Percentiles rank a stretch among this genome's conserved stretches.
Evolutionary conservation across 2,888 invertebrate genomes (phyloP).

Genomic region (Andricus quercusramuli): DNA sequence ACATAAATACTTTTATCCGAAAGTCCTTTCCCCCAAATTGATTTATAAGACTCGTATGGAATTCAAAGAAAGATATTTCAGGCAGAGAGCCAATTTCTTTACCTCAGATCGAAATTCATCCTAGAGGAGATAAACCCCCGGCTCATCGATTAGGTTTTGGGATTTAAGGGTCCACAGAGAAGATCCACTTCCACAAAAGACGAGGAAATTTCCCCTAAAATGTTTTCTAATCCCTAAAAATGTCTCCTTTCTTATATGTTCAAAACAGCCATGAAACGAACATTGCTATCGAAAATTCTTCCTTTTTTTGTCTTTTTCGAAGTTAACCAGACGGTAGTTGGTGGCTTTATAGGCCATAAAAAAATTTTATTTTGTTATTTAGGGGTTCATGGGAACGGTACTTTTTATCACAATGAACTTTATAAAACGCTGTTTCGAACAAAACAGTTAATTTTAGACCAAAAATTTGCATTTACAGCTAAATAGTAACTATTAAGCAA

Average conservation of each 20-base stretch:
- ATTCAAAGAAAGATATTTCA: constrained; percentile 7
- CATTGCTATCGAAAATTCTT: background rate
- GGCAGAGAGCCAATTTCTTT: constrained; percentile 4
- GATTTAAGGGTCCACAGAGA: background rate
- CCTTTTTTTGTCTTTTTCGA: background rate
- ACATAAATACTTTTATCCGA: constrained; percentile 7
- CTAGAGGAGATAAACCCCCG: constrained; percentile 7
- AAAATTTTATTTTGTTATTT: background rate
- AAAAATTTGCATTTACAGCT: no score
- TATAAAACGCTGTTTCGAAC: no score
- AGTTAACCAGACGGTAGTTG: background rate
- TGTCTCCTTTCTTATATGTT: background rate
- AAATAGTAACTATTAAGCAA: no score
- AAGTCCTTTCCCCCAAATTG: background rate
- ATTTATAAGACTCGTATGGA: constrained; percentile 1
- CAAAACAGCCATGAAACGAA: background rate
- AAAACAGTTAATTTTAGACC: no score
- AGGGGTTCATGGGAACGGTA: background rate
- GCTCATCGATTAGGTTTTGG: background rate
- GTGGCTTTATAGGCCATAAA: background rate
- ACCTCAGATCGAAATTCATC: background rate
- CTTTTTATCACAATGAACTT: background rate
- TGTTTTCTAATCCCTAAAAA: background rate
- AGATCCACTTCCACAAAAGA: background rate
- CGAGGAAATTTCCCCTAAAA: background rate